These are phyloP conservation scores for Leuciscus waleckii DNA, from an alignment of 2,797 vertebrate genomes.

Conservation along the genomic window DNA sequence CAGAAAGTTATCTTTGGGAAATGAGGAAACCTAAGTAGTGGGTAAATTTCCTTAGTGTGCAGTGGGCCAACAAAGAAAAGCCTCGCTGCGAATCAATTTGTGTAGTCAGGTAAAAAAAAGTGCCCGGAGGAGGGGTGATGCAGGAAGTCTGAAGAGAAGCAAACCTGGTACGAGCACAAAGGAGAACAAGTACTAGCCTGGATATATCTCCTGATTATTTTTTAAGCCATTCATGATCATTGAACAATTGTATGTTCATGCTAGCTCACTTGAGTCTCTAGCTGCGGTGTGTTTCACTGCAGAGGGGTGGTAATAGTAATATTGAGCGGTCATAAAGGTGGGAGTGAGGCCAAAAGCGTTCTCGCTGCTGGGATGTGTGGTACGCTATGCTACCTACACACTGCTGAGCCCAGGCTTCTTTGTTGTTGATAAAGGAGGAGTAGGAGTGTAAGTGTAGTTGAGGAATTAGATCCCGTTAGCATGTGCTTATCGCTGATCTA, in stretches of 20 bases:
- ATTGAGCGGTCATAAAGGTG: conserved; percentile 42
- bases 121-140: conserved; percentile 52
- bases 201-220: conserved; percentile 31
- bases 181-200: not conserved
- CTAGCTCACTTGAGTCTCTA: conserved; percentile 20
- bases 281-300: conserved; percentile 22
- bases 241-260: conserved; percentile 19
- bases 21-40: conserved; percentile 58
- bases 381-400: conserved; percentile 42
- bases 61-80: conserved; percentile 54
- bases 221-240: conserved; percentile 18
- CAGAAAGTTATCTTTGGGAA: conserved; percentile 56
- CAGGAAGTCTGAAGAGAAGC: conserved; percentile 45
- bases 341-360: conserved; percentile 41
- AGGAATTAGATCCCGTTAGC: conserved; percentile 38
- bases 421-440: conserved; percentile 24
- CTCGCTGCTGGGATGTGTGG: conserved; percentile 40
- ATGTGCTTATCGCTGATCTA: conserved; percentile 30
- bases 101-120: conserved; percentile 64
- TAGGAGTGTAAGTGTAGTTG: conserved; percentile 41
- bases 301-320: conserved; percentile 43
- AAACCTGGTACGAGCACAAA: conserved; percentile 12
- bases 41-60: conserved; percentile 61
- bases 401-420: conserved; percentile 31
- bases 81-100: conserved; percentile 58